phyloP scores from a whole-genome alignment of 2,888 invertebrate genomes.

The Fabriciana adippe region DNA sequence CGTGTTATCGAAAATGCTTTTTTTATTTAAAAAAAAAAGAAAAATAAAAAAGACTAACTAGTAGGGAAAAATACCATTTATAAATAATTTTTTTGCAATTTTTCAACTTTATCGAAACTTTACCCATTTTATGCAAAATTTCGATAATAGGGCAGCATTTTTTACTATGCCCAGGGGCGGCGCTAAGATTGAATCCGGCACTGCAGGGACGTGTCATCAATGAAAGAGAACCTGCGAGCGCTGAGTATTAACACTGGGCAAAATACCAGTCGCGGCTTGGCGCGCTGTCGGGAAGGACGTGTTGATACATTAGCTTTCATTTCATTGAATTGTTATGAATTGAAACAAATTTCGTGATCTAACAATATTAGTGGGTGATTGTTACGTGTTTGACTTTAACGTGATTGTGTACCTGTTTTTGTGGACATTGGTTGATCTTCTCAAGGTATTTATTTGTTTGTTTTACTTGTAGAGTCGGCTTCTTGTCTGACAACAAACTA shows the following conservation, averaged over 20 bases:
- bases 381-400: slow-evolving; percentile 25
- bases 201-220: slow-evolving; percentile 31
- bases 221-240: slow-evolving; percentile 33
- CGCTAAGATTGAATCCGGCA: no score
- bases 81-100: no score
- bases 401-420: slow-evolving; percentile 18
- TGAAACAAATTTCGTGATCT: slow-evolving; percentile 29
- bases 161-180: no score
- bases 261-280: slow-evolving; percentile 62
- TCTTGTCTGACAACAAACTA: slow-evolving; percentile 4
- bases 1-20: no score
- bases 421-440: slow-evolving; percentile 18
- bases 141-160: no score
- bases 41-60: no score
- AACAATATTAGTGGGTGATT: slow-evolving; percentile 30
- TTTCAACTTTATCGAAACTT: no score
- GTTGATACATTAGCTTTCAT: neutral
- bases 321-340: slow-evolving; percentile 22
- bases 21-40: no score
- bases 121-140: no score
- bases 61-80: no score
- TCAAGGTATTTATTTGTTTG: slow-evolving; percentile 12
- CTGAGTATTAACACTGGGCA: slow-evolving; percentile 18
- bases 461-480: neutral
- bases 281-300: slow-evolving; percentile 57